phyloP scores from a whole-genome alignment of 2,113 vertebrate genomes.

The Cavia aperea region DNA sequence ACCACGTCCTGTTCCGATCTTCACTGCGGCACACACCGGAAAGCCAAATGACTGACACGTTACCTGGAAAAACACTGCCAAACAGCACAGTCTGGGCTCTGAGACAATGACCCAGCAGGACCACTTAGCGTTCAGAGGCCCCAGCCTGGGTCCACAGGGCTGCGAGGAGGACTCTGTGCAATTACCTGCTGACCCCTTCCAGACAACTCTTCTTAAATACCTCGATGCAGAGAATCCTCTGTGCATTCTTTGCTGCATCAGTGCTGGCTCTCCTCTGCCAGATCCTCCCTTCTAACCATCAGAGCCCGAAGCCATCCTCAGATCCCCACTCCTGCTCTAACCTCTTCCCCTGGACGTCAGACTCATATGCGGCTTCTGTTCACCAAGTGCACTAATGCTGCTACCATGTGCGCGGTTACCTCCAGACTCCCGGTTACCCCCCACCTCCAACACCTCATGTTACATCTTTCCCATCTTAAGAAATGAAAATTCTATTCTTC shows the following conservation, averaged over 20 bases:
- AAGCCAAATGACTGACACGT: neutral
- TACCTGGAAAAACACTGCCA: neutral
- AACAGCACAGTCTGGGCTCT: neutral
- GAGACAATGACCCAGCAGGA: no score
- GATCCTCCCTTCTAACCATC: neutral
- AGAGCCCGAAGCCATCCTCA: neutral
- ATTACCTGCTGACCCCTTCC: neutral
- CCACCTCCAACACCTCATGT: neutral
- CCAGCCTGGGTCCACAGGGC: no score
- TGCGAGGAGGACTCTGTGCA: neutral
- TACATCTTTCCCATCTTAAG: neutral
- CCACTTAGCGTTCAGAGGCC: neutral
- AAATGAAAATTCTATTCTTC: neutral
- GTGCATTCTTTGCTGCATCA: neutral
- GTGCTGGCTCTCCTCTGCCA: neutral
- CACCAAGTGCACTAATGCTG: neutral
- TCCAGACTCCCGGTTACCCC: neutral
- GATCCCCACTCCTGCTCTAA: neutral
- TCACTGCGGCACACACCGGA: neutral
- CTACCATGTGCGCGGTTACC: neutral
- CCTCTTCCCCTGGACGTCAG: neutral
- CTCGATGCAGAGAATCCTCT: neutral
- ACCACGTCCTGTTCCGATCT: neutral
- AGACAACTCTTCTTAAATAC: neutral
- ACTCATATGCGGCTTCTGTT: accelerated